Conservation (phyloP, 2,888 invertebrate species). For the Stramonita haemastoma region DNA sequence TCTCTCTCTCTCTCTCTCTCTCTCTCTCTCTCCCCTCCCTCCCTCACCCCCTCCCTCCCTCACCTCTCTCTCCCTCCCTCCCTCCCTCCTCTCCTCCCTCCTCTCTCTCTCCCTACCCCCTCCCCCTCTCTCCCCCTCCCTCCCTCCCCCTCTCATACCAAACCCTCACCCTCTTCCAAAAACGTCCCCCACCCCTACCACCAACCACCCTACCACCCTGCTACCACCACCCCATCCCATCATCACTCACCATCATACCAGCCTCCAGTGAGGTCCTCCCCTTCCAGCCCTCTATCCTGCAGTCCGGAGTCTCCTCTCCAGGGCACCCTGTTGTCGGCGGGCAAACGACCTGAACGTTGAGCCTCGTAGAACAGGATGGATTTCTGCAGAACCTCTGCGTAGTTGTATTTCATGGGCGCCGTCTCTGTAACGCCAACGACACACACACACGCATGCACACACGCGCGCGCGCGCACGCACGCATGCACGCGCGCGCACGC, state of each 20-base stretch:
- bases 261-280: slow-evolving; percentile 73
- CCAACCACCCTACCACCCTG: too few species aligned
- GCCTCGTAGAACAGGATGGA: slow-evolving; percentile 75
- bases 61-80: neutral
- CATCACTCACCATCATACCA: slow-evolving; percentile 75
- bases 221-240: too few species aligned
- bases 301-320: slow-evolving; percentile 73
- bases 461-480: too few species aligned
- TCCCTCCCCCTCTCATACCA: neutral
- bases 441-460: neutral
- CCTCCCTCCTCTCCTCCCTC: neutral
- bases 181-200: too few species aligned
- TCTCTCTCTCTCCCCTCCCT: neutral
- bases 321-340: slow-evolving; percentile 67
- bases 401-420: slow-evolving; percentile 55
- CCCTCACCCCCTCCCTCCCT: neutral
- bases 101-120: neutral
- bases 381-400: slow-evolving; percentile 65
- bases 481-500: too few species aligned
- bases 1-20: neutral
- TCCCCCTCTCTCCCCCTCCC: neutral
- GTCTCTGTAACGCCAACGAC: neutral
- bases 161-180: neutral
- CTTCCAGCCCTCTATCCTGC: slow-evolving; percentile 66
- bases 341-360: slow-evolving; percentile 73